phyloP scores from a whole-genome alignment of 2,888 invertebrate genomes.

The Calameuta filiformis region DNA sequence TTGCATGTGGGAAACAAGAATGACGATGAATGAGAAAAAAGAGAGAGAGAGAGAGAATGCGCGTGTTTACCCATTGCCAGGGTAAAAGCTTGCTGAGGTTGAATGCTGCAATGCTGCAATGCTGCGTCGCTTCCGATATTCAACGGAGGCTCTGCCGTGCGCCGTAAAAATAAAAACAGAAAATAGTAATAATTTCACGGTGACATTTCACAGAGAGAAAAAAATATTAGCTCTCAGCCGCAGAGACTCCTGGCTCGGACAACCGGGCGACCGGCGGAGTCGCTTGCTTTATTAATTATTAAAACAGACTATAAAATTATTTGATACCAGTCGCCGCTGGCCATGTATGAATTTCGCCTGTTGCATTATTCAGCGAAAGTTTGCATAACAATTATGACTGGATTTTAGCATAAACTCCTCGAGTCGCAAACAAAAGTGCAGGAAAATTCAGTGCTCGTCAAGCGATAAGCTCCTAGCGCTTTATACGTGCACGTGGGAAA shows the following conservation, averaged over 20 bases:
- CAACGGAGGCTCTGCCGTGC: neutral
- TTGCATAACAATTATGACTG: slow-evolving; percentile 53
- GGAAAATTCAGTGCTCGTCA: neutral
- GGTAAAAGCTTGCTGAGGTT: no score
- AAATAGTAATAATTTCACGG: slow-evolving; percentile 1
- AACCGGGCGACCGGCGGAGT: neutral
- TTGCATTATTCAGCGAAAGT: slow-evolving; percentile 51
- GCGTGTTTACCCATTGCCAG: neutral
- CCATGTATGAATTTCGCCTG: slow-evolving; percentile 50
- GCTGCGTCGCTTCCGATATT: neutral
- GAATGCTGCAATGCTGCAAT: no score
- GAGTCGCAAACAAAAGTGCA: slow-evolving; percentile 27
- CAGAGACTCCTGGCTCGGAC: neutral
- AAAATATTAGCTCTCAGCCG: slow-evolving; percentile 1
- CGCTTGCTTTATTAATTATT: slow-evolving; percentile 41
- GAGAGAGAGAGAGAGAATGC: slow-evolving; percentile 12
- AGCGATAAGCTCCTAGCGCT: slow-evolving; percentile 7
- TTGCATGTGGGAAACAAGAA: neutral
- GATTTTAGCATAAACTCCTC: slow-evolving; percentile 42
- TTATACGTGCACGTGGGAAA: slow-evolving; percentile 12
- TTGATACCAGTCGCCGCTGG: slow-evolving; percentile 27
- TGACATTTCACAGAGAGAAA: neutral
- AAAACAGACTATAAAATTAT: slow-evolving; percentile 47
- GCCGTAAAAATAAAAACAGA: neutral
- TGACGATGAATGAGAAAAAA: neutral